Percentiles rank a stretch among this genome's conserved stretches.
phyloP scores from a whole-genome alignment of 2,888 invertebrate species.

The Drosophila macrospina region DNA sequence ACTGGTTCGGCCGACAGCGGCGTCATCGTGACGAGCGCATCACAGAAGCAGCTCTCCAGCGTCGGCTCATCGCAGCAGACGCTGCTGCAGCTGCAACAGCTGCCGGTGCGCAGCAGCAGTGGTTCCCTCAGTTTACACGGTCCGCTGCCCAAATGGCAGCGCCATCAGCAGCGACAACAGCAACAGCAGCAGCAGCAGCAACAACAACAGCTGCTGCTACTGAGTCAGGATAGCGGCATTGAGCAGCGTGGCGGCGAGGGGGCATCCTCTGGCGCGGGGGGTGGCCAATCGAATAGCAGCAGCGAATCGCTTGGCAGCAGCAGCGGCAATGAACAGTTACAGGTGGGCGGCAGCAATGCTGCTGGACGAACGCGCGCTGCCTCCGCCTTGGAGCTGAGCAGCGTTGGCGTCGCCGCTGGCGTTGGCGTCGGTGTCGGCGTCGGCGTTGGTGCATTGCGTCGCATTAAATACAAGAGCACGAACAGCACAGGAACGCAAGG shows the following conservation, averaged over 20 bases:
- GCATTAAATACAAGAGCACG: conserved; percentile 80
- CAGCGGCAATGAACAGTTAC: conserved; percentile 67
- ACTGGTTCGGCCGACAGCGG: conserved; percentile 84
- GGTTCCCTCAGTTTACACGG: conserved; percentile 81
- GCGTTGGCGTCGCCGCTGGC: conserved; percentile 30
- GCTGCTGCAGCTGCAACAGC: conserved; percentile 60
- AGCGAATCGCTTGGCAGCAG: conserved; percentile 82
- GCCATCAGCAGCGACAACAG: conserved; percentile 42
- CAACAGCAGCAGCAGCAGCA: conserved; percentile 46
- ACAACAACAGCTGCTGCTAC: conserved; percentile 55
- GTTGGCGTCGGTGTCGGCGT: background rate
- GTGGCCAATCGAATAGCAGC: conserved; percentile 73
- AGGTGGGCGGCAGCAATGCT: conserved; percentile 51
- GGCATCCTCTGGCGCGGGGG: conserved; percentile 34
- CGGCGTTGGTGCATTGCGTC: conserved; percentile 49
- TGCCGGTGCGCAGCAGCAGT: conserved; percentile 80
- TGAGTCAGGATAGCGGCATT: conserved; percentile 85
- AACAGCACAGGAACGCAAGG: conserved; percentile 80
- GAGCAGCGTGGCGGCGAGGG: conserved; percentile 73
- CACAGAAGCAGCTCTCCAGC: conserved; percentile 62
- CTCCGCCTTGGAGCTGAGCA: conserved; percentile 68
- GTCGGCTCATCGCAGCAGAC: conserved; percentile 40
- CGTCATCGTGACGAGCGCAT: conserved; percentile 66
- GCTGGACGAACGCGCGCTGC: conserved; percentile 57
- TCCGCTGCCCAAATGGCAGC: conserved; percentile 70